phyloP scores from a whole-genome alignment of 2,797 vertebrate species.

The Sarcophilus harrisii region DNA sequence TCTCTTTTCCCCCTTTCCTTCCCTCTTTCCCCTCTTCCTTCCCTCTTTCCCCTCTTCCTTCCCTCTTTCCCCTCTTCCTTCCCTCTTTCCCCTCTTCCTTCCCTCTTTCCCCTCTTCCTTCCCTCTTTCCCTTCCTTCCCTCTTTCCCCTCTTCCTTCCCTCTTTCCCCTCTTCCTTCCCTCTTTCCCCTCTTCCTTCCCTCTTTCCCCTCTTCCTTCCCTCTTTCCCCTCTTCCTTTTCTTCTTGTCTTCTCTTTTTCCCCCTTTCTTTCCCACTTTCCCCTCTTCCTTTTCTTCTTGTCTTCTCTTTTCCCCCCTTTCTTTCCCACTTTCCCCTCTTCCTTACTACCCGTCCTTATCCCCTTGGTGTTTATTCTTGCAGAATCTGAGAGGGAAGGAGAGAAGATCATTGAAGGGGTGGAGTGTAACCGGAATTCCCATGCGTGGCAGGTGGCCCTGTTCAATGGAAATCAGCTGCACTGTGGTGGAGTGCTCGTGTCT shows the following conservation, averaged over 20 bases:
- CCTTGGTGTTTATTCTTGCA: too few species aligned
- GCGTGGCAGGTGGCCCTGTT: conserved; percentile 77
- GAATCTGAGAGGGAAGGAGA: too few species aligned
- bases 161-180: not conserved
- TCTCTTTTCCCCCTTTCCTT: not conserved
- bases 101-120: not conserved
- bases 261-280: not conserved
- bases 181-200: not conserved
- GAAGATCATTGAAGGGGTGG: too few species aligned
- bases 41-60: not conserved
- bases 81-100: not conserved
- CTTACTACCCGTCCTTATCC: too few species aligned
- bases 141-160: not conserved
- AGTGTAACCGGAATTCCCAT: too few species aligned
- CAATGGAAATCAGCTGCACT: conserved; percentile 63
- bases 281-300: not conserved
- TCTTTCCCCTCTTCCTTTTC: too few species aligned
- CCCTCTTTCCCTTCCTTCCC: too few species aligned
- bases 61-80: not conserved
- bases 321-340: conserved; percentile 16
- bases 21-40: not conserved
- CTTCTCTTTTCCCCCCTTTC: not conserved
- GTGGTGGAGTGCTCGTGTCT: conserved; percentile 85
- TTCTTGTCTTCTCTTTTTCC: not conserved
- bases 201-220: not conserved